These are phyloP conservation scores for Lochmaea capreae DNA, from an alignment of 2,888 invertebrate species.

Conservation along the genomic window DNA sequence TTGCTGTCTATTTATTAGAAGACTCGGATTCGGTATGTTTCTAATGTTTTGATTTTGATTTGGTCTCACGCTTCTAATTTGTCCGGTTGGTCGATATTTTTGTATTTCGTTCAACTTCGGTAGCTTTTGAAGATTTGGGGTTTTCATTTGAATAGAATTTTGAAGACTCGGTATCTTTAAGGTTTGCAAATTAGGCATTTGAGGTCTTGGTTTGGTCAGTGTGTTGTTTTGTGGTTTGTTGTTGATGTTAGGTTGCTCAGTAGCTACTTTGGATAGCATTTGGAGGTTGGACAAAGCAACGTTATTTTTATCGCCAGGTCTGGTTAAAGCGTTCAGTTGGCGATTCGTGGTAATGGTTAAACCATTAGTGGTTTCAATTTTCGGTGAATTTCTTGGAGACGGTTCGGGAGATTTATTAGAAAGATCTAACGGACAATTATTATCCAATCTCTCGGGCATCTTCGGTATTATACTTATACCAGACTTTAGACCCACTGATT, in stretches of 20 bases:
- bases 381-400: slow-evolving; percentile 58
- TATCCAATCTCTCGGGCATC: slow-evolving; percentile 63
- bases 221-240: slow-evolving; percentile 37
- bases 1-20: slow-evolving; percentile 70
- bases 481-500: slow-evolving; percentile 59
- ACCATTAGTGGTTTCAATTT: slow-evolving; percentile 53
- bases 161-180: slow-evolving; percentile 54
- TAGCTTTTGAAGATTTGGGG: slow-evolving; percentile 58
- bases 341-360: slow-evolving; percentile 45
- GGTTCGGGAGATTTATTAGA: slow-evolving; percentile 59
- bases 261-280: slow-evolving; percentile 66
- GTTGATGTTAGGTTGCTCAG: slow-evolving; percentile 58
- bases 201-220: slow-evolving; percentile 54
- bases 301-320: slow-evolving; percentile 48
- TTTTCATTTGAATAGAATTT: slow-evolving; percentile 43
- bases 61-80: slow-evolving; percentile 59
- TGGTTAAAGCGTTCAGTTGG: slow-evolving; percentile 42
- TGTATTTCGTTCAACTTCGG: slow-evolving; percentile 67
- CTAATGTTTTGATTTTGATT: slow-evolving; percentile 72
- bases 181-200: slow-evolving; percentile 61
- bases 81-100: slow-evolving; percentile 58
- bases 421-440: slow-evolving; percentile 69
- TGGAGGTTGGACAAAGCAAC: slow-evolving; percentile 68
- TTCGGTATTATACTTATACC: slow-evolving; percentile 61
- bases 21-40: slow-evolving; percentile 74